A percentile compares a stretch with the other conserved stretches of the same genome.
Conservation (phyloP, 1,140 invertebrate genomes). For the Aradophagus sp. region DNA sequence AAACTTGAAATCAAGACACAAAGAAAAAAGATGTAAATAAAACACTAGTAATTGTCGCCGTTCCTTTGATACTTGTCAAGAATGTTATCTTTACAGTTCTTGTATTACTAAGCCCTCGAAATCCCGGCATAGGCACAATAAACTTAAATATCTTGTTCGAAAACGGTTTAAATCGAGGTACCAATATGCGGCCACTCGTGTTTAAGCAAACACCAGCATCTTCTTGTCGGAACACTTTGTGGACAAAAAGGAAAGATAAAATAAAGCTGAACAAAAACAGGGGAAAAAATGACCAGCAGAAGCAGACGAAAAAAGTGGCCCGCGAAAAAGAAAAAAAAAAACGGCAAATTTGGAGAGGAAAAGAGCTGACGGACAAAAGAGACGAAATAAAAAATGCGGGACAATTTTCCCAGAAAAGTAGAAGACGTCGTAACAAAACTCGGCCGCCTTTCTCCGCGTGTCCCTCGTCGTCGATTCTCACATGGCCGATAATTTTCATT, state of each 20-base stretch:
- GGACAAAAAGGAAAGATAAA: no score
- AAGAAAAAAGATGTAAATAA: background rate
- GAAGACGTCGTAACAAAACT: no score
- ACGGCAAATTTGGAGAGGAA: no score
- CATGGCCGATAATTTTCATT: constrained; percentile 33
- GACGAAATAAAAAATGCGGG: constrained; percentile 9
- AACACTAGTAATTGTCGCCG: no score
- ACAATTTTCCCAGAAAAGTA: constrained; percentile 24
- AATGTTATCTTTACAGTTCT: constrained; percentile 13
- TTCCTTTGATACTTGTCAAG: no score
- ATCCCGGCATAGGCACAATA: constrained; percentile 7
- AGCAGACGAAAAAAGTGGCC: no score
- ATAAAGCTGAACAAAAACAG: no score
- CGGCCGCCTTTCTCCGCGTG: background rate
- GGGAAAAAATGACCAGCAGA: no score
- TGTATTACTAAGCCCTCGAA: constrained; percentile 10
- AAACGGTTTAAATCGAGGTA: constrained; percentile 4
- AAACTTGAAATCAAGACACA: no score
- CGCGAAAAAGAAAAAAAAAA: constrained; percentile 2
- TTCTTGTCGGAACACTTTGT: constrained; percentile 5
- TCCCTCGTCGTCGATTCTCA: constrained; percentile 6
- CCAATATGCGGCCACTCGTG: constrained; percentile 7
- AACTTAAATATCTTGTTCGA: constrained; percentile 5
- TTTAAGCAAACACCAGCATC: constrained; percentile 14
- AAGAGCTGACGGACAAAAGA: background rate